A percentile compares a stretch with the other conserved stretches of the same genome.
These are phyloP conservation scores for Empidonax traillii DNA, from an alignment of 2,113 vertebrate genomes.

Conservation along the genomic window DNA sequence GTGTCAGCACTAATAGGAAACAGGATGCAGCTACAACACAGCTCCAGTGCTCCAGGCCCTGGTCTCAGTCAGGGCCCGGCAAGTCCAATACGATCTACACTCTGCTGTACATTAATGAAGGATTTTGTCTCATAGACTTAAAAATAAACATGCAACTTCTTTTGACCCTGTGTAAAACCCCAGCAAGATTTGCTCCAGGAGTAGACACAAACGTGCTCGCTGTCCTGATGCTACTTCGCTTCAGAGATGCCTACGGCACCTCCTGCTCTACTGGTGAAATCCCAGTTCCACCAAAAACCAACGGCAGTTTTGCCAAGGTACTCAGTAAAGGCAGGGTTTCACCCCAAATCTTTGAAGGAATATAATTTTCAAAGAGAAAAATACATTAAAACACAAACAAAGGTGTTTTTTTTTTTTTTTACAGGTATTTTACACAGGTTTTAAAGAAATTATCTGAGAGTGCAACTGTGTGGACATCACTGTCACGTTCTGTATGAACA, in stretches of 20 bases:
- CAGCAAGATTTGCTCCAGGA: conserved; percentile 5
- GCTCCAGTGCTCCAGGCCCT: background rate
- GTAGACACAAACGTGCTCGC: background rate
- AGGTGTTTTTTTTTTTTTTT: background rate
- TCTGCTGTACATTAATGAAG: background rate
- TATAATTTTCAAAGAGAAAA: conserved; percentile 11
- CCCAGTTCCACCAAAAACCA: background rate
- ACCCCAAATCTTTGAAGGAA: background rate
- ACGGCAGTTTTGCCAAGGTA: background rate
- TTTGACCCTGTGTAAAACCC: conserved; percentile 22
- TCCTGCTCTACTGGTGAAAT: background rate
- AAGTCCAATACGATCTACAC: background rate
- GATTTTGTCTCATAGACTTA: background rate
- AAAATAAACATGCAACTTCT: conserved; percentile 33
- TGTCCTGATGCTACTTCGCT: background rate
- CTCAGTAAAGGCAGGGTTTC: background rate
- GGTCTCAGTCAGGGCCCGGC: background rate
- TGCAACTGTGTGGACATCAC: background rate
- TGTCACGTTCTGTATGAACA: background rate
- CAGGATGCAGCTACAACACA: background rate
- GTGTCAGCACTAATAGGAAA: conserved; percentile 30
- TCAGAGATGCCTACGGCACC: background rate
- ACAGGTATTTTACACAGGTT: background rate
- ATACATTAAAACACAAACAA: background rate
- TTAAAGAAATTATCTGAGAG: background rate